Evolutionary conservation across 2,888 invertebrate species (phyloP).

Genomic region (Isotomurus palustris): DNA sequence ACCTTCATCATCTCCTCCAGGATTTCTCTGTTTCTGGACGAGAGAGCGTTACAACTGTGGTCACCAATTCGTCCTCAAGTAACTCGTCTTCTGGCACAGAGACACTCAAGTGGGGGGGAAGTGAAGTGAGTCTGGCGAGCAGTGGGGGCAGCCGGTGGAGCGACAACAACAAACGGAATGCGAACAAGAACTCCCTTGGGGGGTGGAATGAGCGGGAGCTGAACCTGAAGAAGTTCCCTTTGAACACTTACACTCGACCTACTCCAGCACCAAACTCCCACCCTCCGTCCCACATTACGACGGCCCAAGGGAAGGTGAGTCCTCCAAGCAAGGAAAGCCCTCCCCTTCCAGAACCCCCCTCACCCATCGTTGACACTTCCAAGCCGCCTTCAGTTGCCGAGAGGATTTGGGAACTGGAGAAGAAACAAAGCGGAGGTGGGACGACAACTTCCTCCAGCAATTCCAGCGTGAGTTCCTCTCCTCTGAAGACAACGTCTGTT

Average conservation of each 20-base stretch:
- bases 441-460: not conserved
- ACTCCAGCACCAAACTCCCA: conserved; percentile 32
- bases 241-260: conserved; percentile 61
- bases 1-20: conserved; percentile 21
- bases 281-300: conserved; percentile 15
- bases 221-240: conserved; percentile 61
- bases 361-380: conserved; percentile 48
- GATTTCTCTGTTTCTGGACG: conserved; percentile 49
- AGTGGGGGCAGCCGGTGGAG: conserved; percentile 12
- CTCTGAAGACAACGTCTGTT: conserved; percentile 17
- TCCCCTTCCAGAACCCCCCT: conserved; percentile 23
- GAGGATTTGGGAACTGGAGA: conserved; percentile 62
- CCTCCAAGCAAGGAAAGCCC: not conserved
- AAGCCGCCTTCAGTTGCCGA: conserved; percentile 61
- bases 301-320: conserved; percentile 24
- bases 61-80: conserved; percentile 58
- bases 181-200: too few species aligned
- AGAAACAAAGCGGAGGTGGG: conserved; percentile 50
- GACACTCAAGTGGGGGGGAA: conserved; percentile 73
- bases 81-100: conserved; percentile 67
- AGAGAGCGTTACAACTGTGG: conserved; percentile 57
- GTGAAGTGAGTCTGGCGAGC: conserved; percentile 62
- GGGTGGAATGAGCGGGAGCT: conserved; percentile 7
- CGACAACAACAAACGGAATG: too few species aligned
- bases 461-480: conserved; percentile 22